Percentiles rank a stretch among this genome's conserved stretches.
phyloP scores from a whole-genome alignment of 2,888 invertebrate genomes.

The Pyralis farinalis region DNA sequence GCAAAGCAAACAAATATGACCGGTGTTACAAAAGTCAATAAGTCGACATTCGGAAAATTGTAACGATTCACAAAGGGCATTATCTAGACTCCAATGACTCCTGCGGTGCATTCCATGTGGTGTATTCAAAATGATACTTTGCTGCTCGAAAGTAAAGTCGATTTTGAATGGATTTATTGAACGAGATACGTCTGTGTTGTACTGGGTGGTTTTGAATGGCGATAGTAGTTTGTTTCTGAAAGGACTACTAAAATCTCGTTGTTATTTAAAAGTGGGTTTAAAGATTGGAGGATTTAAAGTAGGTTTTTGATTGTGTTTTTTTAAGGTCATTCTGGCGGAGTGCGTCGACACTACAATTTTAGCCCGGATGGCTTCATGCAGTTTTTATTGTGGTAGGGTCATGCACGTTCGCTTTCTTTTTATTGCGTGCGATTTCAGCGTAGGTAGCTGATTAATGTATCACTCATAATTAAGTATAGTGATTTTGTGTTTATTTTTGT shows the following conservation, averaged over 20 bases:
- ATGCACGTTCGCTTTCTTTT: slow-evolving; percentile 53
- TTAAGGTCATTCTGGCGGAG: slow-evolving; percentile 52
- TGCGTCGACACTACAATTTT: slow-evolving; percentile 75
- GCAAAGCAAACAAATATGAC: slow-evolving; percentile 40
- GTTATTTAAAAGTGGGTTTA: slow-evolving; percentile 25
- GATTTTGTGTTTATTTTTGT: too few species aligned
- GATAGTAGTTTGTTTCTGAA: slow-evolving; percentile 38
- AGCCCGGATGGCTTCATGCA: slow-evolving; percentile 73
- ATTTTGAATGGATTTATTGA: slow-evolving; percentile 12
- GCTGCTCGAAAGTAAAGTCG: slow-evolving; percentile 23
- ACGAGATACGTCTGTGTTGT: slow-evolving; percentile 35
- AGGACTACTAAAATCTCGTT: slow-evolving; percentile 30
- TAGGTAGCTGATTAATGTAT: slow-evolving; percentile 19
- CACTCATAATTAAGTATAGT: too few species aligned
- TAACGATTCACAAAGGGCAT: slow-evolving; percentile 46
- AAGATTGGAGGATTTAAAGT: slow-evolving; percentile 20
- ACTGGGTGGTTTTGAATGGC: slow-evolving; percentile 53
- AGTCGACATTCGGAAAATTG: slow-evolving; percentile 49
- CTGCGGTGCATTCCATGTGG: slow-evolving; percentile 29
- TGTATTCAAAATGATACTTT: slow-evolving; percentile 32
- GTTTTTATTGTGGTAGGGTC: slow-evolving; percentile 78
- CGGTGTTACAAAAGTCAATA: slow-evolving; percentile 45
- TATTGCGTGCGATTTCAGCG: slow-evolving; percentile 31
- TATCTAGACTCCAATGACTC: slow-evolving; percentile 51
- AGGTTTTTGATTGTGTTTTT: slow-evolving; percentile 31